A percentile compares a stretch with the other conserved stretches of the same genome.
Conservation (phyloP, 1,140 invertebrate species). For the Nephila pilipes region DNA sequence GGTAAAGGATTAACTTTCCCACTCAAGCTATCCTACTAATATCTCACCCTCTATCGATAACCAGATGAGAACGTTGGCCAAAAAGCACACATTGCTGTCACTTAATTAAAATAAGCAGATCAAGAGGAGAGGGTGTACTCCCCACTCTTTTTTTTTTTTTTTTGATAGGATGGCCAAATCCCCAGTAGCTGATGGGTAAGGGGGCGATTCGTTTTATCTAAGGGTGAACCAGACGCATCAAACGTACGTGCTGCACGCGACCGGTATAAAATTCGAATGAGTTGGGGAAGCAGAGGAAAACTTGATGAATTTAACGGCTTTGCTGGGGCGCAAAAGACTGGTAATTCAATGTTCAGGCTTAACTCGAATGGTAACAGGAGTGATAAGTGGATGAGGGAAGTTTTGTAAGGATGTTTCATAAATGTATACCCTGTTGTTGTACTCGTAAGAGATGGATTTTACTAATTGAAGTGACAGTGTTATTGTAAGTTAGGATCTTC, state of each 20-base stretch:
- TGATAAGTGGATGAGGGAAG: constrained; percentile 40
- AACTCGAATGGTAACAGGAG: background rate
- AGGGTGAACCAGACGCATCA: background rate
- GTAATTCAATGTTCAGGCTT: constrained; percentile 14
- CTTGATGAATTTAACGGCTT: constrained; percentile 58
- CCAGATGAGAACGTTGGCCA: constrained; percentile 73
- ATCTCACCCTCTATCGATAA: constrained; percentile 3
- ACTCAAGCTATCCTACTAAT: constrained; percentile 53
- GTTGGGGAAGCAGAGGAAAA: background rate
- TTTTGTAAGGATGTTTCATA: constrained; percentile 37
- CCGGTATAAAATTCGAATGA: constrained; percentile 65
- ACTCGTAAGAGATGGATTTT: background rate
- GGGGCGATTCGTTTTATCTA: constrained; percentile 17
- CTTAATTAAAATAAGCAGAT: constrained; percentile 77
- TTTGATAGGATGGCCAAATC: no score
- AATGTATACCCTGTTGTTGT: background rate
- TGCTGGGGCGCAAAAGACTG: background rate
- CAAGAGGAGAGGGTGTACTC: background rate
- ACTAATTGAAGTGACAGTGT: background rate
- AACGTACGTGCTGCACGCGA: background rate
- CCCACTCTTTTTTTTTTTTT: background rate
- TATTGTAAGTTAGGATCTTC: background rate
- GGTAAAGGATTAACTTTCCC: constrained; percentile 60
- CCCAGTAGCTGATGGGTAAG: background rate
- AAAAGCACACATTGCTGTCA: constrained; percentile 74